These are phyloP conservation scores for Drosophila kurseongensis DNA, from an alignment of 1,140 invertebrate species.

Conservation along the genomic window DNA sequence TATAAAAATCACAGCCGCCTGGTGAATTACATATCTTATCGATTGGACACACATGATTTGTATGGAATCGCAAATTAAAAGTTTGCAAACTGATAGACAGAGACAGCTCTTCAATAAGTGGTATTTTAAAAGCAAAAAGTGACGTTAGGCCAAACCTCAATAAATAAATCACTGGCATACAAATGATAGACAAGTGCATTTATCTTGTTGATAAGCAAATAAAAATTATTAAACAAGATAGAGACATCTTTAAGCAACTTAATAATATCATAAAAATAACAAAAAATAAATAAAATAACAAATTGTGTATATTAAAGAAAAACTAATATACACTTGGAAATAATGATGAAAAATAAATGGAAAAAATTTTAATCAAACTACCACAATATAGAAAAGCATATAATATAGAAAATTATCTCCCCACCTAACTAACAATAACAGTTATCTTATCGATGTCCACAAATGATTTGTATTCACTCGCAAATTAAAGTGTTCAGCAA, in stretches of 20 bases:
- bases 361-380: not conserved
- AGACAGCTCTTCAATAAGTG: slow-evolving; percentile 4
- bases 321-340: not conserved
- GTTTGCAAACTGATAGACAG: slow-evolving; percentile 9
- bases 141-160: slow-evolving; percentile 3
- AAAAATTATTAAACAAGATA: not conserved
- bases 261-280: too few relatives aligned
- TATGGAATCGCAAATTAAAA: slow-evolving; percentile 25
- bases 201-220: slow-evolving; percentile 15
- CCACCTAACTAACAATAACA: not conserved
- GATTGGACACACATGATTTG: slow-evolving; percentile 20
- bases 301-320: not conserved
- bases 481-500: slow-evolving; percentile 20
- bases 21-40: slow-evolving; percentile 25
- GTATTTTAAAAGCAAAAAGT: slow-evolving; percentile 4
- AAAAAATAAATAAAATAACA: too few relatives aligned
- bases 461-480: slow-evolving; percentile 17
- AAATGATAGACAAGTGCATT: slow-evolving; percentile 26
- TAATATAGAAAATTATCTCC: not conserved
- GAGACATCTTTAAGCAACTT: not conserved
- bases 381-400: not conserved
- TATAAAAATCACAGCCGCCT: slow-evolving; percentile 1
- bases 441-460: slow-evolving; percentile 33
- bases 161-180: slow-evolving; percentile 16
- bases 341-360: too few relatives aligned